Percentiles rank a stretch among this genome's conserved stretches.
Conservation (phyloP, 2,888 invertebrate species). For the Ochlodes sylvanus region DNA sequence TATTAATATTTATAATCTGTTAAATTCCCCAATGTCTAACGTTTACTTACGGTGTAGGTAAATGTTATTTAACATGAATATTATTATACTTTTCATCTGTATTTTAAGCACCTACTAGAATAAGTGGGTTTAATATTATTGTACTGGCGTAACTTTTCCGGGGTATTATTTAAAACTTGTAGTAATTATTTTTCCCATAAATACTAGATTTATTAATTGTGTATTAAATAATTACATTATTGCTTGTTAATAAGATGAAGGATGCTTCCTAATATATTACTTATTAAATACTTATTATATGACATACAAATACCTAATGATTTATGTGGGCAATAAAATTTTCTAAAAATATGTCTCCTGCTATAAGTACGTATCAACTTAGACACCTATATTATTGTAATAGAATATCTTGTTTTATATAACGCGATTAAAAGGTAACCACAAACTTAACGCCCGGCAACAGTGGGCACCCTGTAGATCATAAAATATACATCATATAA, state of each 20-base stretch:
- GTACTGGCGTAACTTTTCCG: constrained; percentile 21
- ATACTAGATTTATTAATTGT: constrained; percentile 11
- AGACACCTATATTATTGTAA: constrained; percentile 30
- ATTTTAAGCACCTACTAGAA: constrained; percentile 11
- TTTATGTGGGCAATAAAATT: constrained; percentile 80
- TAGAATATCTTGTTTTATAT: constrained; percentile 35
- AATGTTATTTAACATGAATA: constrained; percentile 13
- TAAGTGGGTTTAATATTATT: constrained; percentile 15
- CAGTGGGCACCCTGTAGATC: not conserved
- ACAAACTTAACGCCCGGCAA: constrained; percentile 18
- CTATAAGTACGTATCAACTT: constrained; percentile 40
- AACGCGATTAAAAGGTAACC: constrained; percentile 22
- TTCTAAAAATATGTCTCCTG: constrained; percentile 83
- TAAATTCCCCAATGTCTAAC: constrained; percentile 15
- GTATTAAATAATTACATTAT: constrained; percentile 7
- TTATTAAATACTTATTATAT: not conserved
- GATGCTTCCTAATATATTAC: constrained; percentile 24
- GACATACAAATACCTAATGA: constrained; percentile 19
- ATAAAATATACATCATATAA: constrained; percentile 17
- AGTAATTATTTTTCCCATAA: constrained; percentile 15
- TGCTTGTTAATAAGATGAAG: constrained; percentile 19
- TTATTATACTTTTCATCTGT: constrained; percentile 25
- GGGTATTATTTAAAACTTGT: constrained; percentile 19
- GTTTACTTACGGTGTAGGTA: constrained; percentile 23
- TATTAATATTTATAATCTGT: constrained; percentile 26